Evolutionary conservation across 1,140 invertebrate genomes (phyloP), one percentile per base, ranked within the genome.

Genomic region (Paramacrobiotus metropolitanus): DNA sequence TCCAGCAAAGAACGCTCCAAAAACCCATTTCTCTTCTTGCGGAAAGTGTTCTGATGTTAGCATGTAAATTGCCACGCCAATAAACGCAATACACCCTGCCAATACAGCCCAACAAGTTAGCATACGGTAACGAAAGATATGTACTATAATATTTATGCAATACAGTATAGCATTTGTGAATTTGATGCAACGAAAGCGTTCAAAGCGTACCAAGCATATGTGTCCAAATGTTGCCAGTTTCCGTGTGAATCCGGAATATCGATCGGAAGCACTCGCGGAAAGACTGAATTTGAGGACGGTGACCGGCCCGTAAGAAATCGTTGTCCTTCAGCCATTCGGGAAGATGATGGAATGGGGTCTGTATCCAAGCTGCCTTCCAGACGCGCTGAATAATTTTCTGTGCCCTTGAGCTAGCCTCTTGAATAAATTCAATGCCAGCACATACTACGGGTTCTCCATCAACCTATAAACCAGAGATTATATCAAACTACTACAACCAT

Each of bases 221-320:
- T 21, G 67, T 66, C 67, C 67, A 68, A 34, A 68, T 68, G 55
- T 68, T 68, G n/a, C 45, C 61, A n/a, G 67, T 68, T 62, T 68
- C 67, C 0, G 66, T 68, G 44, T 68, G 67, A 20, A 68, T 21
- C 18, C 65, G 30, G 60, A 68, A 68, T 21, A 65, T 63, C n/a
- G 67, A 68, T 31, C 61, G 59, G 44, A 65, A 40, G 62, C 67
- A 68, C 4, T 59, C 61, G 31, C 60, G 62, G 44, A 65, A 67
- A 31, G 67, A 68, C 60, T 63, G 45, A 1, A 68, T 44, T n/a
- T 64, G 67, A 34, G 67, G 67, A 44, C 67, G 62, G 45, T 68
- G 67, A 29, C 67, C 64, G 20, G 40, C 55, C 40, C 62, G 65
- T 18, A 68, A 45, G 63, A 64, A 68, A 45, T 68, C 65, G 60